These are phyloP conservation scores for Drosophila incognita DNA, from an alignment of 2,888 invertebrate species.

Conservation along the genomic window DNA sequence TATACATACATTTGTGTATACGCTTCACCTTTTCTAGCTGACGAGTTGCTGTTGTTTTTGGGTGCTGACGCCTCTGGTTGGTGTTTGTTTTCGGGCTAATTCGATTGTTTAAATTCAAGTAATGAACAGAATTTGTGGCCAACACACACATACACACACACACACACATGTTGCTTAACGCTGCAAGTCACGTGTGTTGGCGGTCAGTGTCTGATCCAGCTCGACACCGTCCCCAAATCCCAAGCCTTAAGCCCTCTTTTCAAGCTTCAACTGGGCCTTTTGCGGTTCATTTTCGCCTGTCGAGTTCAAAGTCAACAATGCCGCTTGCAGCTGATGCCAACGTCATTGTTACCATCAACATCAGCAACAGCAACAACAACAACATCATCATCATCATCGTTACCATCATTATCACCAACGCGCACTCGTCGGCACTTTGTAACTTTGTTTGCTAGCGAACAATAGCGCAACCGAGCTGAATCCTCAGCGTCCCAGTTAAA, in stretches of 20 bases:
- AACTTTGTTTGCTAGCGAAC: constrained; percentile 49
- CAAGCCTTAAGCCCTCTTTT: not conserved
- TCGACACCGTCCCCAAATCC: not conserved
- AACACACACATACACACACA: constrained; percentile 15
- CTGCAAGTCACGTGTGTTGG: constrained; percentile 45
- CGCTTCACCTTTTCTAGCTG: constrained; percentile 19
- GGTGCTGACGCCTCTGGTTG: constrained; percentile 35
- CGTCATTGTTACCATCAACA: constrained; percentile 4
- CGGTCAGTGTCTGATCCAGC: constrained; percentile 10
- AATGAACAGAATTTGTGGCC: constrained; percentile 51
- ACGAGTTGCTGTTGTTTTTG: constrained; percentile 15
- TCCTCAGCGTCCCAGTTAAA: constrained; percentile 9
- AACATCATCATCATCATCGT: not conserved
- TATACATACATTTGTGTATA: not conserved
- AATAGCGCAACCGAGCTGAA: constrained; percentile 28
- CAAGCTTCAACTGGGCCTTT: constrained; percentile 26
- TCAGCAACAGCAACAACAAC: constrained; percentile 13
- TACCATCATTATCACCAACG: constrained; percentile 25
- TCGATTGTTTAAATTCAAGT: constrained; percentile 71
- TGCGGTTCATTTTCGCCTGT: constrained; percentile 63
- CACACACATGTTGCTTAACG: constrained; percentile 30
- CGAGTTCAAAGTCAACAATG: constrained; percentile 59
- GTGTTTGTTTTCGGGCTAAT: constrained; percentile 56
- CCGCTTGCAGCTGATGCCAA: constrained; percentile 26
- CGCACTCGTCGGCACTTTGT: constrained; percentile 41